Conservation (phyloP, 2,113 vertebrate species). For the Nibea albiflora region DNA sequence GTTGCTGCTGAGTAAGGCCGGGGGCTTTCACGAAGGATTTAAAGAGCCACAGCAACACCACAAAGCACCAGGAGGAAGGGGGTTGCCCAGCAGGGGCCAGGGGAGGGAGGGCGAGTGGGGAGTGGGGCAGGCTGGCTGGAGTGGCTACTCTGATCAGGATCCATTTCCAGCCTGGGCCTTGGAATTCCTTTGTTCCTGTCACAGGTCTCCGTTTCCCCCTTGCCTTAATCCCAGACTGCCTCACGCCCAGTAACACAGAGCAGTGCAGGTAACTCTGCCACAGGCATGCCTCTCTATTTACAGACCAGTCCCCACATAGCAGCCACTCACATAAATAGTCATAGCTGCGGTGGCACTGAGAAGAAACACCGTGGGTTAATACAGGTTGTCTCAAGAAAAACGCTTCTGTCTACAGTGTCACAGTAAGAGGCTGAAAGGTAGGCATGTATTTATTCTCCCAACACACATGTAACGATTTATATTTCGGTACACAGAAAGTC, state of each 20-base stretch:
- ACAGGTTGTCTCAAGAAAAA: constrained; percentile 14
- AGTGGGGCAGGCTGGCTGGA: constrained; percentile 60
- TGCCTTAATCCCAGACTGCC: constrained; percentile 78
- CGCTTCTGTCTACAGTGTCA: constrained; percentile 10
- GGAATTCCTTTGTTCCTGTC: constrained; percentile 83
- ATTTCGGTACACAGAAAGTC: constrained; percentile 1
- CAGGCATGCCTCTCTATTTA: constrained; percentile 79
- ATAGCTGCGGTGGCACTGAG: constrained; percentile 33
- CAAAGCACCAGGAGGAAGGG: constrained; percentile 74
- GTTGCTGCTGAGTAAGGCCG: constrained; percentile 73
- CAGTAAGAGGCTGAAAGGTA: neutral
- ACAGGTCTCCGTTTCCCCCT: constrained; percentile 80
- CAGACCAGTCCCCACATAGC: constrained; percentile 61
- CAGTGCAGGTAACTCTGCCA: constrained; percentile 79
- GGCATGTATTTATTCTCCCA: neutral
- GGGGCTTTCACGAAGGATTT: constrained; percentile 75
- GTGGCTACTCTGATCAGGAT: constrained; percentile 78
- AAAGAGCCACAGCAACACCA: constrained; percentile 77
- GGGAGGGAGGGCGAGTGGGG: constrained; percentile 46
- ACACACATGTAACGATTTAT: neutral
- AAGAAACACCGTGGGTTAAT: constrained; percentile 36
- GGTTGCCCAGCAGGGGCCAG: constrained; percentile 70
- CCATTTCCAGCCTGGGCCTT: constrained; percentile 79
- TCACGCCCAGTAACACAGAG: constrained; percentile 75
- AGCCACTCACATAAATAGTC: constrained; percentile 60